phyloP scores from a whole-genome alignment of 1,140 invertebrate genomes.

The Notospermus geniculatus region DNA sequence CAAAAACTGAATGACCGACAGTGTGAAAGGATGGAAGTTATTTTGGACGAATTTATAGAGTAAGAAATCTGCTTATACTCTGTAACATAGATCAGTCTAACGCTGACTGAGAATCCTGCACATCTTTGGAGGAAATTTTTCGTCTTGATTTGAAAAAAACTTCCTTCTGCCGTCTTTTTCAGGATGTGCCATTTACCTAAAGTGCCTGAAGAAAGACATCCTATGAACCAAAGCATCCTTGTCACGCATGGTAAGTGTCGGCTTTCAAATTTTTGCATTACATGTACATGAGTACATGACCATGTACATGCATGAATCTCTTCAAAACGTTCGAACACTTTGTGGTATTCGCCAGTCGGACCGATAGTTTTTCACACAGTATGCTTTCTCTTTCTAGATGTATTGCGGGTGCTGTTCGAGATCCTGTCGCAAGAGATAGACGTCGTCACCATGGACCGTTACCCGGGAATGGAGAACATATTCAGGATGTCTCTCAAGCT shows the following conservation, averaged over 20 bases:
- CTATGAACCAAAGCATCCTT: conserved; percentile 55
- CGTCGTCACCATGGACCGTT: conserved; percentile 47
- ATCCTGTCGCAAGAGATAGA: conserved; percentile 51
- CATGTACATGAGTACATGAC: no score
- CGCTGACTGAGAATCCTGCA: no score
- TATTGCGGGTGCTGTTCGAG: conserved; percentile 44
- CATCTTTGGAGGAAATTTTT: no score
- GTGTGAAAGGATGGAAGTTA: conserved; percentile 45
- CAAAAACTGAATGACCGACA: conserved; percentile 52
- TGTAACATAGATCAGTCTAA: no score
- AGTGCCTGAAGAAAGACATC: conserved; percentile 41
- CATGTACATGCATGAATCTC: no score
- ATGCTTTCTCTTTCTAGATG: conserved; percentile 33
- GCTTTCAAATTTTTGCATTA: no score
- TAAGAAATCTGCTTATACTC: no score
- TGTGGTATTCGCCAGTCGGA: neutral
- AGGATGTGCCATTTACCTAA: conserved; percentile 51
- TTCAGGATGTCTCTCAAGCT: conserved; percentile 49
- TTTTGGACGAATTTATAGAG: conserved; percentile 49
- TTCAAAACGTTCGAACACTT: no score
- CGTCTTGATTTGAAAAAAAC: no score
- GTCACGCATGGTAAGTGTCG: conserved; percentile 49
- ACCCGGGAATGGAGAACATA: conserved; percentile 48
- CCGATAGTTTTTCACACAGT: neutral
- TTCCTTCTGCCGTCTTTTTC: no score